Conservation (phyloP, 2,113 vertebrate species). For the Neolamprologus hecqui region DNA sequence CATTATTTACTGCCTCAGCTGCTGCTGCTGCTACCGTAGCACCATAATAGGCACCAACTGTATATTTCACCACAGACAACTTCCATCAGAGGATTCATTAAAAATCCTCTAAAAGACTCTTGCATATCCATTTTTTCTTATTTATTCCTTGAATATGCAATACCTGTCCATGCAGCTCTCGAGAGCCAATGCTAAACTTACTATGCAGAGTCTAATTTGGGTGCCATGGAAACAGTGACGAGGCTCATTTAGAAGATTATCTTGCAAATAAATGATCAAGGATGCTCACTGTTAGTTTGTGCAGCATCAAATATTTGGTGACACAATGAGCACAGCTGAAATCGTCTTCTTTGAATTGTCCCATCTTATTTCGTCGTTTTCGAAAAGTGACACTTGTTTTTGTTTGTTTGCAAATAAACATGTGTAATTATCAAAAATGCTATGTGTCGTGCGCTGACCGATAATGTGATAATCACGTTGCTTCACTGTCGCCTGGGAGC, state of each 20-base stretch:
- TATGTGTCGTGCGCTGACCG: background rate
- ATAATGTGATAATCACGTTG: background rate
- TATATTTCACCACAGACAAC: conserved; percentile 13
- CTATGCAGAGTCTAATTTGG: background rate
- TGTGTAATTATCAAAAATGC: background rate
- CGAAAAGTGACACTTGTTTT: background rate
- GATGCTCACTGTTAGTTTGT: background rate
- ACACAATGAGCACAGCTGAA: background rate
- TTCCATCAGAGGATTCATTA: background rate
- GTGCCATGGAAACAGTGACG: conserved; percentile 5
- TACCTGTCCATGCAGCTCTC: background rate
- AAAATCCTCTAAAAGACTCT: background rate
- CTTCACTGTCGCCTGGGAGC: background rate
- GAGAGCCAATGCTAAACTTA: background rate
- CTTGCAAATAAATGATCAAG: conserved; percentile 1
- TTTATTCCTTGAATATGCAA: conserved; percentile 24
- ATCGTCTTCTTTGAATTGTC: background rate
- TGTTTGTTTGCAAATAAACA: background rate
- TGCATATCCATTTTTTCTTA: conserved; percentile 21
- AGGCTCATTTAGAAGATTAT: background rate
- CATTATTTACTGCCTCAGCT: conserved; percentile 71
- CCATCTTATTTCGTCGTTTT: background rate
- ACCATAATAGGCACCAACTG: conserved; percentile 26
- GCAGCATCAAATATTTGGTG: background rate
- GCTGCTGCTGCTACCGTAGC: conserved; percentile 39